Evolutionary conservation across 2,113 vertebrate genomes (phyloP).

Genomic region (Antigone vipio): DNA sequence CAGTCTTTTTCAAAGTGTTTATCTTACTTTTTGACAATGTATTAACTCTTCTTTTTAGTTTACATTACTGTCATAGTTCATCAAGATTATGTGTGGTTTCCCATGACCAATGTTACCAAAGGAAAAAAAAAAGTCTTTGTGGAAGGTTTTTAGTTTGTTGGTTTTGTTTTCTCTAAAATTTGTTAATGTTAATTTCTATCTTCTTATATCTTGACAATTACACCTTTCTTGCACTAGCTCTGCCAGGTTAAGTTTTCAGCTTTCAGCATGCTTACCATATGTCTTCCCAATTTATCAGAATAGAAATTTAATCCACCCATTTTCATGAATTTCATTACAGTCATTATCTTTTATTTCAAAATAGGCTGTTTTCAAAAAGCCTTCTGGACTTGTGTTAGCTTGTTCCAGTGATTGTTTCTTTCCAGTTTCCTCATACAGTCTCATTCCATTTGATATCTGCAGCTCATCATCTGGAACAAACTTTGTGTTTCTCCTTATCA

Average conservation of each 20-base stretch:
- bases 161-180: neutral
- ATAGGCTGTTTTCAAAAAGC: neutral
- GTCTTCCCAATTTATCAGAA: neutral
- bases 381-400: neutral
- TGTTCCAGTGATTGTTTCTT: neutral
- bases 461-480: neutral
- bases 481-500: neutral
- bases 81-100: neutral
- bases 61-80: neutral
- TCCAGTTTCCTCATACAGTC: neutral
- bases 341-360: neutral
- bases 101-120: neutral
- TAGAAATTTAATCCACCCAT: neutral
- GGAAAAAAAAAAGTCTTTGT: neutral
- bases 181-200: neutral
- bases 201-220: neutral
- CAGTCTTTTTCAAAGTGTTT: neutral
- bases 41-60: neutral
- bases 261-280: neutral
- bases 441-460: neutral
- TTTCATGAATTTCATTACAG: neutral
- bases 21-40: neutral
- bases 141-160: neutral
- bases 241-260: neutral
- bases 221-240: neutral